A percentile compares a stretch with the other conserved stretches of the same genome.
Evolutionary conservation across 2,797 vertebrate species (phyloP).

Genomic region (Tangara arthus): DNA sequence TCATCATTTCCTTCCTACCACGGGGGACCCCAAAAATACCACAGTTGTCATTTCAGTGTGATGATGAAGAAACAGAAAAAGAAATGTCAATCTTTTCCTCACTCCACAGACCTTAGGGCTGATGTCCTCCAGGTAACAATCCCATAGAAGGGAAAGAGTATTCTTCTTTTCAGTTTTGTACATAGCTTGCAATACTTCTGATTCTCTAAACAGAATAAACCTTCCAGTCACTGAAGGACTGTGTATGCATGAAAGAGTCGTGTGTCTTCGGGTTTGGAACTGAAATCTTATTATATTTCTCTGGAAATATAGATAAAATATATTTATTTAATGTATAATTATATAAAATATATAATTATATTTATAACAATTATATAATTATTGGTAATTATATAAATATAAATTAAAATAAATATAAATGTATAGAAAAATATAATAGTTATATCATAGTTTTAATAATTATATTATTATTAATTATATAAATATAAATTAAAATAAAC

Average conservation of each 20-base stretch:
- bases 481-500: no score
- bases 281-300: neutral
- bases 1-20: no score
- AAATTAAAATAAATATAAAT: no score
- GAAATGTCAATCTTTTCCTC: neutral
- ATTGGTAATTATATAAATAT: no score
- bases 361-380: no score
- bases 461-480: no score
- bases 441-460: no score
- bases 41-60: neutral
- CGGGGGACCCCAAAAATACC: no score
- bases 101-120: neutral
- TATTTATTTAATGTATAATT: neutral
- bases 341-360: neutral
- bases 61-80: neutral
- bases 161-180: neutral
- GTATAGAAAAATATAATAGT: no score
- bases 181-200: neutral
- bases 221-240: neutral
- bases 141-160: neutral
- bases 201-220: neutral
- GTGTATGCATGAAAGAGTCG: neutral
- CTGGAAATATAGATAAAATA: neutral
- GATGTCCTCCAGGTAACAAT: neutral
- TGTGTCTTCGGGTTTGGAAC: neutral